These are phyloP conservation scores for Lordiphosa andalusiaca DNA, from an alignment of 2,888 invertebrate species.

Conservation along the genomic window DNA sequence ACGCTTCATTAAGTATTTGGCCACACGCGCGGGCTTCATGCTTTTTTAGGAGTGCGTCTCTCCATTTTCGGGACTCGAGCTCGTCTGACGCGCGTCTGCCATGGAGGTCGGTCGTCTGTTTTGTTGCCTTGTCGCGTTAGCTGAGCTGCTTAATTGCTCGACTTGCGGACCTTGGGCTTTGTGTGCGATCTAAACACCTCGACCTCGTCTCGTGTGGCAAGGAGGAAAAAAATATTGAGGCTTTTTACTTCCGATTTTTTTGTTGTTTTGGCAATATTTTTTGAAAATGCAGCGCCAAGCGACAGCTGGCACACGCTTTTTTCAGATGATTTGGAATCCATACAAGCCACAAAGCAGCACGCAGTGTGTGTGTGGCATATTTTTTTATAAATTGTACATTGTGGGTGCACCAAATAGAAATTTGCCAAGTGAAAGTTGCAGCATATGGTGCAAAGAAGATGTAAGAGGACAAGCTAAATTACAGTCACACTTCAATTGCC, in stretches of 20 bases:
- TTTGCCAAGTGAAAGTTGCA: conserved; percentile 23
- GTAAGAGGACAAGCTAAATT: conserved; percentile 3
- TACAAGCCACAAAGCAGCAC: conserved; percentile 50
- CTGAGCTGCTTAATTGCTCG: conserved; percentile 58
- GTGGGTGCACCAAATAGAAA: conserved; percentile 36
- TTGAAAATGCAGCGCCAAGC: conserved; percentile 47
- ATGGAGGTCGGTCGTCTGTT: conserved; percentile 34
- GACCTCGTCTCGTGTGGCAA: conserved; percentile 8
- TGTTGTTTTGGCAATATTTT: conserved; percentile 35
- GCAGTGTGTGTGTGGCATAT: conserved; percentile 64
- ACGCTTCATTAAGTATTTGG: conserved; percentile 76
- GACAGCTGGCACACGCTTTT: conserved; percentile 69
- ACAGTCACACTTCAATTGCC: no score
- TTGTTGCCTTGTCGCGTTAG: conserved; percentile 41
- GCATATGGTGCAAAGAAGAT: conserved; percentile 43
- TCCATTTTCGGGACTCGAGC: conserved; percentile 28
- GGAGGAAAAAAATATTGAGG: conserved; percentile 22
- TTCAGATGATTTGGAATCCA: conserved; percentile 64
- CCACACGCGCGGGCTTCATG: conserved; percentile 76
- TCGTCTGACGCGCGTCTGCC: conserved; percentile 66
- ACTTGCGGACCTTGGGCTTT: conserved; percentile 26
- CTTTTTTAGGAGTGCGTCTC: conserved; percentile 34
- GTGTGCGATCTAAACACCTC: conserved; percentile 64
- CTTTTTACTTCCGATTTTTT: conserved; percentile 70
- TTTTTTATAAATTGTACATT: conserved; percentile 13